phyloP scores from a whole-genome alignment of 2,797 vertebrate genomes.

The Galagoides demidoff region DNA sequence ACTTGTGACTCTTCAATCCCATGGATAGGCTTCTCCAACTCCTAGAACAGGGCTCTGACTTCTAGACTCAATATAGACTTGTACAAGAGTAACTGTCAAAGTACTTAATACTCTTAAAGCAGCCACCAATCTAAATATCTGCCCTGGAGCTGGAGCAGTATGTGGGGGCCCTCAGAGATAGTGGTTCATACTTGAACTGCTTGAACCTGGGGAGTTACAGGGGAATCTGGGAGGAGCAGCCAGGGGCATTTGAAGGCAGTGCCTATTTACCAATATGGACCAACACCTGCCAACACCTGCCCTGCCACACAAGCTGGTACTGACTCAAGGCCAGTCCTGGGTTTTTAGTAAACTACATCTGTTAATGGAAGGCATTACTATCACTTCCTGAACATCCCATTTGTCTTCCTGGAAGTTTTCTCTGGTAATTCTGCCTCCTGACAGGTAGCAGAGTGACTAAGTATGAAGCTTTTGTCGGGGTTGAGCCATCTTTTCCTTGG shows the following conservation, averaged over 20 bases:
- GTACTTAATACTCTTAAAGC: not conserved
- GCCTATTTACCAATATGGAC: not conserved
- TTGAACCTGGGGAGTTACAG: not conserved
- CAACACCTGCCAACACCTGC: not conserved
- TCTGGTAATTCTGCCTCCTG: not conserved
- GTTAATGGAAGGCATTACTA: not conserved
- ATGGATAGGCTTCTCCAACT: not conserved
- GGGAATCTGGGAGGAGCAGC: not conserved
- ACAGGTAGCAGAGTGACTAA: not conserved
- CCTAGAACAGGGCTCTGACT: not conserved
- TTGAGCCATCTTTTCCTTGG: not conserved
- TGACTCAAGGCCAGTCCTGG: not conserved
- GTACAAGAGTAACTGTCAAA: not conserved
- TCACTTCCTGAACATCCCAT: not conserved
- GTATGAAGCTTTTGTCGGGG: not conserved
- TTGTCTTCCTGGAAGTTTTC: not conserved
- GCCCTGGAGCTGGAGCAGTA: not conserved
- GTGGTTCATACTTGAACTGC: not conserved
- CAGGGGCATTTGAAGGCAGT: not conserved
- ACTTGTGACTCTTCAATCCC: constrained; percentile 9
- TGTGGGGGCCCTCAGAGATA: not conserved
- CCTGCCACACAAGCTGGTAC: not conserved
- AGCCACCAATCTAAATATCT: not conserved
- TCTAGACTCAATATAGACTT: not conserved
- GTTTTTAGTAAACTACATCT: not conserved